Evolutionary conservation across 2,797 vertebrate genomes (phyloP), one percentile per base, ranked within the genome.

Genomic region (Microctenopoma stevenorrisi): DNA sequence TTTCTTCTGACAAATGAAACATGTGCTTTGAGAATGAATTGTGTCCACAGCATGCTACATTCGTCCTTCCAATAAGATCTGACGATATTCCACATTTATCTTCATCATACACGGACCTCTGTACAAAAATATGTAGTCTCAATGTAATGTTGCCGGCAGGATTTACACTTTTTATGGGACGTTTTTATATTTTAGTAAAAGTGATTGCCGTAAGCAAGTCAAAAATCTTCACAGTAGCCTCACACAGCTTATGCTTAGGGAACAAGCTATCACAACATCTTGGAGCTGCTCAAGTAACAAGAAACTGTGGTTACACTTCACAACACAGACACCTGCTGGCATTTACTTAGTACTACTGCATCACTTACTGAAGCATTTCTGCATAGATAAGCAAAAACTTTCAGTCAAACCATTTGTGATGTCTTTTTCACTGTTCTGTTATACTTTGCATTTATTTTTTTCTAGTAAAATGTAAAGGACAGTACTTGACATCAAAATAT

Each of bases 71-170:
- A 44, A 65, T 81, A 82, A 79, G 59, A 67, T 86, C 70, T 63
- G 69, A 82, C 81, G 82, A 70, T 75, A 83, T 66, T 78, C 69
- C 78, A 82, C 79, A 78, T 55, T 77, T 78, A 72, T 85, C 59
- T 65, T 83, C 77, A 79, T 87, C 85, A 82, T 68, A 84, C 83
- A 78, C 83, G 47, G 49, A 82, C 60, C 78, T 86, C 85, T 90
- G 80, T 89, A 91, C 86, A 91, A 89, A 90, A 90, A 89, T 89
- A 88, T 73, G 72, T 79, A 74, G 79, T 82, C 67, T 79, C 60
- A 68, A 76, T 78, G 74, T 86, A 67, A 75, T 16, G 57, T 81
- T 83, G 76, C 84, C 85, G 72, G 69, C 57, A 72, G 75, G 80
- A 75, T 71, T 79, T 42, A 74, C 44, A 70, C 68, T 64, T 74